A percentile compares a stretch with the other conserved stretches of the same genome.
Conservation (phyloP, 2,888 invertebrate genomes). For the Euzophera pinguis region DNA sequence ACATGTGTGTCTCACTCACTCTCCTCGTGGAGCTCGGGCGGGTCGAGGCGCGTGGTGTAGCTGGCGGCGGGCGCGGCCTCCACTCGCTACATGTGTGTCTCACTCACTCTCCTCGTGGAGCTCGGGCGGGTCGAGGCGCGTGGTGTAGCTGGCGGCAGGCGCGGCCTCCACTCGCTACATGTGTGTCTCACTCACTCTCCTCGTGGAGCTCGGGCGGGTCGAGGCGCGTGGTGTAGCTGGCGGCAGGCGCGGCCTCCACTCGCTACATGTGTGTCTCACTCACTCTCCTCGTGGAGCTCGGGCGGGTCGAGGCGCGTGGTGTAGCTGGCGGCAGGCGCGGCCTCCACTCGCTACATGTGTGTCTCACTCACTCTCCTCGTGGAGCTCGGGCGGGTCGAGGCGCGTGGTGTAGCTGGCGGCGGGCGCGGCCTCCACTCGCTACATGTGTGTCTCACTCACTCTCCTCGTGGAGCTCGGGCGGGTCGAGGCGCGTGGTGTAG, state of each 20-base stretch:
- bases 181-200: constrained; percentile 48
- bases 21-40: constrained; percentile 41
- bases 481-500: constrained; percentile 60
- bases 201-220: constrained; percentile 41
- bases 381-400: constrained; percentile 36
- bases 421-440: constrained; percentile 56
- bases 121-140: constrained; percentile 43
- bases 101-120: constrained; percentile 56
- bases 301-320: constrained; percentile 53
- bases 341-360: constrained; percentile 47
- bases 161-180: constrained; percentile 53
- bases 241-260: constrained; percentile 53
- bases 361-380: constrained; percentile 57
- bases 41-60: constrained; percentile 60
- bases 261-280: constrained; percentile 36
- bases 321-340: constrained; percentile 48
- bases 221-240: constrained; percentile 57
- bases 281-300: constrained; percentile 50
- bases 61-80: constrained; percentile 48
- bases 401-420: constrained; percentile 57
- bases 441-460: constrained; percentile 38
- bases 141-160: constrained; percentile 52
- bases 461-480: constrained; percentile 41
- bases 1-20: constrained; percentile 38
- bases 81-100: constrained; percentile 38